Conservation (phyloP, 2,797 vertebrate genomes). For the Pseudochaenichthys georgianus region DNA sequence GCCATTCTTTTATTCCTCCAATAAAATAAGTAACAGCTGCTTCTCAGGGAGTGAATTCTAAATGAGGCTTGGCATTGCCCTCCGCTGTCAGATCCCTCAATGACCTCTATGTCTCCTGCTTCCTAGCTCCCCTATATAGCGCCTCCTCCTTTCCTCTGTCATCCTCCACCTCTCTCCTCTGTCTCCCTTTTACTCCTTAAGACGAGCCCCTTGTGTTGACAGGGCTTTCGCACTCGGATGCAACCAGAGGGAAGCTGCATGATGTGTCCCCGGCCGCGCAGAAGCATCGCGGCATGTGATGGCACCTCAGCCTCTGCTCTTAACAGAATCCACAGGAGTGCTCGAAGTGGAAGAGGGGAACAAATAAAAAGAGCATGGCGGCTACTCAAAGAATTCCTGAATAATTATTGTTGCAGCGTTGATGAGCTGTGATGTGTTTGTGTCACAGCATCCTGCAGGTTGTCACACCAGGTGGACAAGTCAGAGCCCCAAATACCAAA, state of each 20-base stretch:
- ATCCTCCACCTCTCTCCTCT: constrained; percentile 61
- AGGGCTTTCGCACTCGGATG: constrained; percentile 73
- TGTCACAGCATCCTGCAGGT: constrained; percentile 46
- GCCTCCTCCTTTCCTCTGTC: constrained; percentile 53
- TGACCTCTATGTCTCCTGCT: constrained; percentile 73
- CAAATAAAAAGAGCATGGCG: constrained; percentile 4
- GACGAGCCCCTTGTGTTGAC: constrained; percentile 79
- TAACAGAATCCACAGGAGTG: constrained; percentile 64
- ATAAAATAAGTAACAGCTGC: constrained; percentile 85
- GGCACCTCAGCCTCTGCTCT: constrained; percentile 68
- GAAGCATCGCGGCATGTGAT: constrained; percentile 62
- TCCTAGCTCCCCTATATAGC: constrained; percentile 41
- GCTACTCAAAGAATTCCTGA: constrained; percentile 31
- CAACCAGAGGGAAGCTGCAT: constrained; percentile 62
- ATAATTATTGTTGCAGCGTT: constrained; percentile 37
- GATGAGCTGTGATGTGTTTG: constrained; percentile 61
- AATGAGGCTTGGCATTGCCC: constrained; percentile 80
- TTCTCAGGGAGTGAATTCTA: constrained; percentile 81
- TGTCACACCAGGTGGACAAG: constrained; percentile 37
- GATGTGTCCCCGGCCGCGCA: constrained; percentile 66
- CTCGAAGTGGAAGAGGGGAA: constrained; percentile 42
- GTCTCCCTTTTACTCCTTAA: constrained; percentile 58
- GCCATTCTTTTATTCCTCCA: constrained; percentile 73
- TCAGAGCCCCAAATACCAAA: constrained; percentile 24
- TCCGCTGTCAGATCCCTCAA: constrained; percentile 78